Evolutionary conservation across 2,888 invertebrate species (phyloP).

Genomic region (Pedicia rivosa): DNA sequence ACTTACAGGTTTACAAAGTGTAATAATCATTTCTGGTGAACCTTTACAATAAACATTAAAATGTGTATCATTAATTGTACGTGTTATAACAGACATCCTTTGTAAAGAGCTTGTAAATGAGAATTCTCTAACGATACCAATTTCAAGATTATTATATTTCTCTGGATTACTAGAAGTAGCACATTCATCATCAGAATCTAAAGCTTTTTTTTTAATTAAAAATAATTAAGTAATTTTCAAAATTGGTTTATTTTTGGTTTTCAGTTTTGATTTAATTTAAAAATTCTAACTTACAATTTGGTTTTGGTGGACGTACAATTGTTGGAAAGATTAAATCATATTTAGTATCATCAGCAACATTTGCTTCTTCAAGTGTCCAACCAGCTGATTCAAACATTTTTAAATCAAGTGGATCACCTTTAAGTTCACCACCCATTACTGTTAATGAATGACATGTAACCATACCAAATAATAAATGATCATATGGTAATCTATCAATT

Average conservation of each 20-base stretch:
- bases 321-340: constrained; percentile 81
- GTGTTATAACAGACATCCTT: constrained; percentile 76
- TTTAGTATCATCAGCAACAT: constrained; percentile 66
- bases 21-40: constrained; percentile 80
- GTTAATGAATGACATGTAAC: constrained; percentile 89
- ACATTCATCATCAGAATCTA: no score
- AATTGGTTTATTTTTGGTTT: no score
- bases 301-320: constrained; percentile 48
- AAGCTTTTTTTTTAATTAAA: no score
- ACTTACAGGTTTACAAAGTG: constrained; percentile 44
- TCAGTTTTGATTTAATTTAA: no score
- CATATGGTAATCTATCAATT: constrained; percentile 32
- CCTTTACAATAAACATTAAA: constrained; percentile 81
- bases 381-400: constrained; percentile 92
- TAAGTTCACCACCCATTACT: constrained; percentile 67
- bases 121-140: constrained; percentile 74
- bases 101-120: constrained; percentile 79
- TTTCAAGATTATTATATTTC: constrained; percentile 31
- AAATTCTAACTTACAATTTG: constrained; percentile 7
- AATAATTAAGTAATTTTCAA: no score
- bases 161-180: no score
- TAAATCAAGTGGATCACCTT: constrained; percentile 90
- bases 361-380: constrained; percentile 79
- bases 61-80: constrained; percentile 53
- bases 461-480: constrained; percentile 49